phyloP scores from a whole-genome alignment of 2,797 vertebrate genomes.

The Nothura maculosa region DNA sequence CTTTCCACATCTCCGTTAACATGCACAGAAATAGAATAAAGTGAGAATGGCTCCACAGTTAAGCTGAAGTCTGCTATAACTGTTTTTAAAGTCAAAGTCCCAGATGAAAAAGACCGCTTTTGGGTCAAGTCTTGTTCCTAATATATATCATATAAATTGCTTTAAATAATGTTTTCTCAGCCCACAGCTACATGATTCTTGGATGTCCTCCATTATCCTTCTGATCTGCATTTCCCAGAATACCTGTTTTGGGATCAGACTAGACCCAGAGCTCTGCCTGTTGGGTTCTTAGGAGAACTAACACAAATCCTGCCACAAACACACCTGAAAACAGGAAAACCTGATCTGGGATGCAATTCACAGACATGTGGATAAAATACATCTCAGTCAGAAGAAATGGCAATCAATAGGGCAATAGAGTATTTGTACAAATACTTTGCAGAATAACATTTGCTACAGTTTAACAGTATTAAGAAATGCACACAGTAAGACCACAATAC shows the following conservation, averaged over 20 bases:
- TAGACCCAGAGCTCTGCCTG: not conserved
- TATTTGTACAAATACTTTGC: not conserved
- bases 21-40: constrained; percentile 69
- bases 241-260: not conserved
- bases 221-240: constrained; percentile 2
- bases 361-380: not conserved
- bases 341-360: not conserved
- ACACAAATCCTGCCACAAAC: not conserved
- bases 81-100: constrained; percentile 49
- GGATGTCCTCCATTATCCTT: not conserved
- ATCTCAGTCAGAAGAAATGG: not conserved
- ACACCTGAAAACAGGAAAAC: not conserved
- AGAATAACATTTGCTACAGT: not conserved
- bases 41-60: constrained; percentile 60
- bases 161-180: constrained; percentile 32
- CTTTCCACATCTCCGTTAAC: constrained; percentile 67
- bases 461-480: not conserved
- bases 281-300: not conserved
- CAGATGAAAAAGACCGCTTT: constrained; percentile 32
- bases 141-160: not conserved
- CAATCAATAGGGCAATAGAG: not conserved
- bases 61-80: constrained; percentile 50
- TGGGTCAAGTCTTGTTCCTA: constrained; percentile 22
- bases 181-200: not conserved
- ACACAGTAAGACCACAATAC: not conserved